Evolutionary conservation across 2,888 invertebrate genomes (phyloP).

Genomic region (Drosophila atripex): DNA sequence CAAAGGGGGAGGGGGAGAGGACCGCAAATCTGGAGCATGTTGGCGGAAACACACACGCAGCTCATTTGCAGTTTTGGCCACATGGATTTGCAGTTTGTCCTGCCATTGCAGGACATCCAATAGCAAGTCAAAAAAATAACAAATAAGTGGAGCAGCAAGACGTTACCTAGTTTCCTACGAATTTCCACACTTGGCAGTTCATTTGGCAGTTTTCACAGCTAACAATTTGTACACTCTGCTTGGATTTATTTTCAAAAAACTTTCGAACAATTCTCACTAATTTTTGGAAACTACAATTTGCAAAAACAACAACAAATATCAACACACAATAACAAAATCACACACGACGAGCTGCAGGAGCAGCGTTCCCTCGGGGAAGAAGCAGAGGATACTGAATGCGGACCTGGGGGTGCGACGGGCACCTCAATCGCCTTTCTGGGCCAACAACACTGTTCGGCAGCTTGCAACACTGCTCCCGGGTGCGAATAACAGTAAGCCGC

Average conservation of each 20-base stretch:
- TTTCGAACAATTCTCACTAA: not conserved
- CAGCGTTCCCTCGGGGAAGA: constrained; percentile 6
- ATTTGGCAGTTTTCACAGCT: constrained; percentile 3
- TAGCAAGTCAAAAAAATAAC: constrained; percentile 3
- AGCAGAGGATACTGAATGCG: not conserved
- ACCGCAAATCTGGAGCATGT: constrained; percentile 59
- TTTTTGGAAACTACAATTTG: not conserved
- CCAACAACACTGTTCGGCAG: not conserved
- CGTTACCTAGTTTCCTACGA: constrained; percentile 3
- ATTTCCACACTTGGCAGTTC: not conserved
- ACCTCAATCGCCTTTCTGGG: constrained; percentile 33
- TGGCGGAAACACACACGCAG: constrained; percentile 34
- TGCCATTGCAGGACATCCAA: not conserved
- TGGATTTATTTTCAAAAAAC: not conserved
- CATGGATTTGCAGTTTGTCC: not conserved
- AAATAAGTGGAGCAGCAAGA: constrained; percentile 22
- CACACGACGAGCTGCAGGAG: not conserved
- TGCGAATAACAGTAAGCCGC: constrained; percentile 3
- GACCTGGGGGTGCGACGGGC: constrained; percentile 2
- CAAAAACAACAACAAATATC: constrained; percentile 3
- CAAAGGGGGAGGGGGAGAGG: constrained; percentile 24
- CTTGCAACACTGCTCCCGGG: not conserved
- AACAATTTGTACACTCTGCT: not conserved
- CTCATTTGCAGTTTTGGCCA: constrained; percentile 19
- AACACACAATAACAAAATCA: constrained; percentile 8